Conservation (phyloP, 2,113 vertebrate genomes). For the Zeus faber region DNA sequence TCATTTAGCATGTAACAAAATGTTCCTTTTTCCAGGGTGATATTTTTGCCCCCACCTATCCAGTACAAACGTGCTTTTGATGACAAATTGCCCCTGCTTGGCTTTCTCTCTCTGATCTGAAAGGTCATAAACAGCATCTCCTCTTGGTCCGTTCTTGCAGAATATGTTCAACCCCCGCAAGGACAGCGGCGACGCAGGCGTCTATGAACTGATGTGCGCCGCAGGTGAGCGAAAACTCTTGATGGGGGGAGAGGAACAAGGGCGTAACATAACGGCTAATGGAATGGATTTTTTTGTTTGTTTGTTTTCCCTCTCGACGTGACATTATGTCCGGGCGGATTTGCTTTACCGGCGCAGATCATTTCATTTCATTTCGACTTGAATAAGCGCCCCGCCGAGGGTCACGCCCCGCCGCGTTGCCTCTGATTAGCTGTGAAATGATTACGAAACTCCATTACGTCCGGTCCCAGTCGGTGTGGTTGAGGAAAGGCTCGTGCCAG, state of each 20-base stretch:
- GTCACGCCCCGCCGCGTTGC: too few species aligned
- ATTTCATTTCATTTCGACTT: too few species aligned
- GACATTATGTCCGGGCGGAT: conserved; percentile 21
- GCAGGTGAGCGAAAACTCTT: conserved; percentile 57
- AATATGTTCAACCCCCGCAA: conserved; percentile 24
- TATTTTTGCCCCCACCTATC: neutral
- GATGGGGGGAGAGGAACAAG: too few species aligned
- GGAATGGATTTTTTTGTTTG: conserved; percentile 10
- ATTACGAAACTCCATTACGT: conserved; percentile 16
- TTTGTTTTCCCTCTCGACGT: neutral
- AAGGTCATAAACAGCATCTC: neutral
- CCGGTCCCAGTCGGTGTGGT: too few species aligned
- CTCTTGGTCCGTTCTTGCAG: conserved; percentile 52
- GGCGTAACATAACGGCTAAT: conserved; percentile 29
- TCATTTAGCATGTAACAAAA: too few species aligned
- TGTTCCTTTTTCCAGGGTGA: too few species aligned
- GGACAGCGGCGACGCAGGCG: conserved; percentile 42
- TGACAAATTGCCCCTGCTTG: too few species aligned
- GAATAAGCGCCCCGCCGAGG: too few species aligned
- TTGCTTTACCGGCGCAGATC: neutral
- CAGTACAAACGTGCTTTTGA: neutral
- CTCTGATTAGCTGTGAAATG: conserved; percentile 28
- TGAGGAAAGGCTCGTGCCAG: too few species aligned
- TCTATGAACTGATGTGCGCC: conserved; percentile 66
- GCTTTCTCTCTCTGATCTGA: too few species aligned